Conservation (phyloP, 1,140 invertebrate genomes). For the Dendroctonus ponderosae region DNA sequence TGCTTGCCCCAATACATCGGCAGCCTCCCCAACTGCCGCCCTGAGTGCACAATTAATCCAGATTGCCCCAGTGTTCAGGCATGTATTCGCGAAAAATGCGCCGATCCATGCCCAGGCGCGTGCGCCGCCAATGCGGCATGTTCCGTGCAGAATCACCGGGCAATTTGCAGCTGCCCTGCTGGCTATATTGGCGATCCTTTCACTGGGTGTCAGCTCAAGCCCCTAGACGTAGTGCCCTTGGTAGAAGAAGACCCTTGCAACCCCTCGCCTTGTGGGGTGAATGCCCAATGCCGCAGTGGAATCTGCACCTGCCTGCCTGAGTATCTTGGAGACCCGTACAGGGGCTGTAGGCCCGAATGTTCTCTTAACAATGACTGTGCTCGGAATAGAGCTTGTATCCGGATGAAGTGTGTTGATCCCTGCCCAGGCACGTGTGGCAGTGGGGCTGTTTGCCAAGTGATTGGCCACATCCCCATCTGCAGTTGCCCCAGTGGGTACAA, state of each 20-base stretch:
- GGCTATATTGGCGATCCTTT: conserved; percentile 73
- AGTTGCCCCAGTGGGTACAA: conserved; percentile 61
- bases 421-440: conserved; percentile 68
- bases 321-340: conserved; percentile 76
- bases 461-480: conserved; percentile 65
- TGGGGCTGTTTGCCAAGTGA: conserved; percentile 64
- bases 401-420: conserved; percentile 70
- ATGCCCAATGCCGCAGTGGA: conserved; percentile 72
- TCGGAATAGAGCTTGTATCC: conserved; percentile 64
- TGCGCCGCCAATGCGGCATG: conserved; percentile 67
- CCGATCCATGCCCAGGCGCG: conserved; percentile 71
- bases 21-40: conserved; percentile 68
- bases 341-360: conserved; percentile 72
- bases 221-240: conserved; percentile 45
- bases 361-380: conserved; percentile 68
- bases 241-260: conserved; percentile 57
- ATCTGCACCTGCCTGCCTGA: conserved; percentile 71
- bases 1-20: conserved; percentile 66
- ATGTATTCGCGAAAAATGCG: conserved; percentile 66
- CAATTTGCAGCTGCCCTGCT: conserved; percentile 64
- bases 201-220: conserved; percentile 58
- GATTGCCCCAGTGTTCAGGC: conserved; percentile 63
- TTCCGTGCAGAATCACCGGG: conserved; percentile 62
- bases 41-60: conserved; percentile 67
- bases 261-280: conserved; percentile 75